These are phyloP conservation scores for Cydia splendana DNA, from an alignment of 1,140 invertebrate species.

Conservation along the genomic window DNA sequence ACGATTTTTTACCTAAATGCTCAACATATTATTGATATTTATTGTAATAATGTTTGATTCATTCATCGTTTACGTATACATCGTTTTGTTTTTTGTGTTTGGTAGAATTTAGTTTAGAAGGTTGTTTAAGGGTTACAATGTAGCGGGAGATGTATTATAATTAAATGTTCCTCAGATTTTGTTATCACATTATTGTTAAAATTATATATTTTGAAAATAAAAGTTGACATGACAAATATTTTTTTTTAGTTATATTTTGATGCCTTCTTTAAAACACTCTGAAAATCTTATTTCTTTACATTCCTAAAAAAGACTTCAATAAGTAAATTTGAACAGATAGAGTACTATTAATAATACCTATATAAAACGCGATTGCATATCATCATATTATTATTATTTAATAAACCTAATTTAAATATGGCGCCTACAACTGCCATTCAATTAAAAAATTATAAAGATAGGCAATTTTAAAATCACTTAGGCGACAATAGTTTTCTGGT, in stretches of 20 bases:
- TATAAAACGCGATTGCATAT: too few relatives aligned
- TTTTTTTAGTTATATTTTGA: neutral
- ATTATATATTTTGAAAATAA: conserved; percentile 38
- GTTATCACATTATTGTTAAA: conserved; percentile 25
- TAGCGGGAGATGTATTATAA: neutral
- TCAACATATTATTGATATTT: conserved; percentile 13
- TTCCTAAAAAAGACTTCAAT: too few relatives aligned
- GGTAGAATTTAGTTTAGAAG: conserved; percentile 19
- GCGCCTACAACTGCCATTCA: too few relatives aligned
- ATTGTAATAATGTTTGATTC: neutral
- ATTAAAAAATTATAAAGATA: too few relatives aligned
- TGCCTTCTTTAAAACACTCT: too few relatives aligned
- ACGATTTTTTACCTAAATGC: conserved; percentile 28
- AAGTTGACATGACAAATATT: conserved; percentile 23
- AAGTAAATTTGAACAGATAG: too few relatives aligned
- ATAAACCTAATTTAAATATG: too few relatives aligned
- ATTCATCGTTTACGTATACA: neutral
- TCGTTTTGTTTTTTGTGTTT: conserved; percentile 20
- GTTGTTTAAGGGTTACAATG: conserved; percentile 16
- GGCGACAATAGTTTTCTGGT: too few relatives aligned
- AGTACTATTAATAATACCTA: too few relatives aligned
- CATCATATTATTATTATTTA: too few relatives aligned
- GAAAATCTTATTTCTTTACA: too few relatives aligned
- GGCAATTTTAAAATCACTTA: too few relatives aligned
- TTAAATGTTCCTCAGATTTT: conserved; percentile 26